Percentiles rank a stretch among this genome's conserved stretches.
Evolutionary conservation across 37 sponge, comb jelly and placozoan species (phyloP).

Genomic region (Spongia lamella): DNA sequence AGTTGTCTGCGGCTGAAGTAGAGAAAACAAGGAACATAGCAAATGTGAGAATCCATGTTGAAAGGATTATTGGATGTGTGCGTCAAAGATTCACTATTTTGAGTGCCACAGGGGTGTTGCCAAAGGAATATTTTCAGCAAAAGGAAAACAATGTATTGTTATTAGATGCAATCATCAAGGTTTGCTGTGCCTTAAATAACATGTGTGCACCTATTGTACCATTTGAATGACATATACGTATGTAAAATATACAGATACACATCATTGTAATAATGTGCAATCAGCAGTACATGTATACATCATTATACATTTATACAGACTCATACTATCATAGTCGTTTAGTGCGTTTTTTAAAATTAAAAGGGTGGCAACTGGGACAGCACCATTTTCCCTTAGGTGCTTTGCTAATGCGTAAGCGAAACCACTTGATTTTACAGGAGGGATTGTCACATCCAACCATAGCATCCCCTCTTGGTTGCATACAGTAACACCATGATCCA

Average conservation of each 20-base stretch:
- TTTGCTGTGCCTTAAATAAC: conserved; percentile 60
- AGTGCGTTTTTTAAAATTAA: neutral
- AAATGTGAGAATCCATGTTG: conserved; percentile 53
- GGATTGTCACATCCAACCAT: conserved; percentile 48
- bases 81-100: conserved; percentile 45
- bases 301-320: too few relatives aligned
- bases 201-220: conserved; percentile 43
- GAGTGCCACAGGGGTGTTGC: conserved; percentile 18
- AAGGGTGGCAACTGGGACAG: conserved; percentile 24
- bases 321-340: too few relatives aligned
- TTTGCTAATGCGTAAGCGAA: conserved; percentile 8
- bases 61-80: conserved; percentile 47
- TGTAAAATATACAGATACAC: too few relatives aligned
- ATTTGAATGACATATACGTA: neutral
- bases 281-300: too few relatives aligned
- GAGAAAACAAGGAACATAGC: conserved; percentile 45
- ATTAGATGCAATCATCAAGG: conserved; percentile 40
- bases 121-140: too few relatives aligned
- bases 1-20: too few relatives aligned
- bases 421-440: conserved; percentile 40
- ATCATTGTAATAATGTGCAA: too few relatives aligned
- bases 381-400: conserved; percentile 38
- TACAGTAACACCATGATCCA: conserved; percentile 42
- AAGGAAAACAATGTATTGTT: conserved; percentile 5
- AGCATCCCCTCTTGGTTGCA: conserved; percentile 28